Evolutionary conservation across 1,140 invertebrate species (phyloP).

Genomic region (Brachionus rubens): DNA sequence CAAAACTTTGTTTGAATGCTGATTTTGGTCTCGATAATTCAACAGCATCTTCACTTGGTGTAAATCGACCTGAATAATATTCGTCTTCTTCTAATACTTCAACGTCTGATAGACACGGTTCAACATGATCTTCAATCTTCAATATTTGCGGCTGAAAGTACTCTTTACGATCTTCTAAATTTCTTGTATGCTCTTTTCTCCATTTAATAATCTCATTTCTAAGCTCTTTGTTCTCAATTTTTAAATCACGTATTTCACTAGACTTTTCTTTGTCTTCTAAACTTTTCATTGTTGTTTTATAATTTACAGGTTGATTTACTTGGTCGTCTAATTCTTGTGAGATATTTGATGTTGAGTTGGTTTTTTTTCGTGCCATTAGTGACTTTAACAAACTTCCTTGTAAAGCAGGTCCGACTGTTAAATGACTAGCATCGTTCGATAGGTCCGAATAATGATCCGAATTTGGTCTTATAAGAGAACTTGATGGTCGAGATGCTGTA

Average conservation of each 20-base stretch:
- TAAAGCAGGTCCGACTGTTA: slow-evolving; percentile 57
- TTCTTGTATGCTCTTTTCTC: slow-evolving; percentile 41
- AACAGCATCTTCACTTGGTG: not conserved
- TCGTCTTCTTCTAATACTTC: slow-evolving; percentile 35
- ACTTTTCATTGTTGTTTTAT: slow-evolving; percentile 25
- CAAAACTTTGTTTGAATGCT: slow-evolving; percentile 9
- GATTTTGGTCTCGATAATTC: not conserved
- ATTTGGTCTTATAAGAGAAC: slow-evolving; percentile 47
- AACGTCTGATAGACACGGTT: slow-evolving; percentile 4
- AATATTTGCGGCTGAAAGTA: slow-evolving; percentile 43
- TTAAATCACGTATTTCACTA: slow-evolving; percentile 14
- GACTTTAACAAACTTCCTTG: slow-evolving; percentile 59
- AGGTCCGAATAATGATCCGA: slow-evolving; percentile 47
- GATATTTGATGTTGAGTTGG: slow-evolving; percentile 38
- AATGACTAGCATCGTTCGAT: slow-evolving; percentile 53
- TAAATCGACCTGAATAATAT: not conserved
- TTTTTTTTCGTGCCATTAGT: slow-evolving; percentile 51
- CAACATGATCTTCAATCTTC: slow-evolving; percentile 28
- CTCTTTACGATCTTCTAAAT: slow-evolving; percentile 33
- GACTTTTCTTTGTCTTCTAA: slow-evolving; percentile 10
- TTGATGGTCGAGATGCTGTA: not conserved
- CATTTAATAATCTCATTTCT: slow-evolving; percentile 28
- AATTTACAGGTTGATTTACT: not conserved
- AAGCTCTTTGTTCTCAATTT: slow-evolving; percentile 33
- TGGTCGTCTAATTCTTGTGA: not conserved